These are phyloP conservation scores for Seira sanloemensis DNA, from an alignment of 2,888 invertebrate genomes.

Conservation along the genomic window DNA sequence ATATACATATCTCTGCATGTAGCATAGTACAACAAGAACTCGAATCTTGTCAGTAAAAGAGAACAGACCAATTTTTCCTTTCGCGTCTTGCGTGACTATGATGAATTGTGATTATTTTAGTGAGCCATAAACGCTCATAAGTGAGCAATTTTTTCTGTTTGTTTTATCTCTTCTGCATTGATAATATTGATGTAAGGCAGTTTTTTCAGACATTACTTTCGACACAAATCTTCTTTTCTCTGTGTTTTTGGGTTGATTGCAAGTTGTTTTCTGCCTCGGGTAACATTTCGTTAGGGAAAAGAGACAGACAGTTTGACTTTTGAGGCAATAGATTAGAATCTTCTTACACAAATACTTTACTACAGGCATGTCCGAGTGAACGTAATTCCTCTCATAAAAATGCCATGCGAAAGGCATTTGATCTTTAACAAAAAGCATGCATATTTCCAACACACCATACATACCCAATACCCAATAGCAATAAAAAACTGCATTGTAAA, in stretches of 20 bases:
- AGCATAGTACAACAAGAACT: not conserved
- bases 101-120: slow-evolving; percentile 14
- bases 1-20: too few species aligned
- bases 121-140: slow-evolving; percentile 5
- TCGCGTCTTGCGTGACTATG: slow-evolving; percentile 5
- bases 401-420: not conserved
- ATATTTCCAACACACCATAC: too few species aligned
- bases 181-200: not conserved
- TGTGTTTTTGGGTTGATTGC: not conserved
- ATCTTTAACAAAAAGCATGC: not conserved
- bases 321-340: slow-evolving; percentile 7
- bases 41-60: not conserved
- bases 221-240: slow-evolving; percentile 1
- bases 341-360: not conserved
- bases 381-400: not conserved
- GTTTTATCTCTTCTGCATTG: not conserved
- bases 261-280: slow-evolving; percentile 7
- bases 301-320: slow-evolving; percentile 14
- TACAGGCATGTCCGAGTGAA: not conserved
- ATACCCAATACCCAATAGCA: too few species aligned
- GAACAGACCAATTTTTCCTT: slow-evolving; percentile 6
- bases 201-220: slow-evolving; percentile 4
- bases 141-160: slow-evolving; percentile 3
- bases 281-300: not conserved
- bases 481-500: too few species aligned